Evolutionary conservation across 2,113 vertebrate species (phyloP).

Genomic region (Pogonocichla stellata): DNA sequence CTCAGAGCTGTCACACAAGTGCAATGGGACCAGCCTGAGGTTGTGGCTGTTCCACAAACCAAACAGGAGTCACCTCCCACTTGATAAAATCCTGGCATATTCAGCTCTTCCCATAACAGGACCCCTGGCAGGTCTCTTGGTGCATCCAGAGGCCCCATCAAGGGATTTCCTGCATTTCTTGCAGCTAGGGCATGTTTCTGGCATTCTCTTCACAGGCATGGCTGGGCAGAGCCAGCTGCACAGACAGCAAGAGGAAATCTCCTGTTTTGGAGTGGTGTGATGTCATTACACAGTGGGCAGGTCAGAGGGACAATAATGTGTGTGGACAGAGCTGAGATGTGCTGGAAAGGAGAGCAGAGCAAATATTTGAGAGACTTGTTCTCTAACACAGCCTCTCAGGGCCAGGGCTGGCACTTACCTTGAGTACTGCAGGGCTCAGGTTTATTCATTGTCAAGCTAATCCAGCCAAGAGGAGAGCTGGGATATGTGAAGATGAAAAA

Average conservation of each 20-base stretch:
- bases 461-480: neutral
- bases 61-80: neutral
- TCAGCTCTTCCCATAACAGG: neutral
- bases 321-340: neutral
- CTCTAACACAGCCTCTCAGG: neutral
- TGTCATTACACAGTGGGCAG: neutral
- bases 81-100: neutral
- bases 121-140: neutral
- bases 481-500: neutral
- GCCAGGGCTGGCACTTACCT: neutral
- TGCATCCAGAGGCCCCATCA: neutral
- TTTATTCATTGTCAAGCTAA: neutral
- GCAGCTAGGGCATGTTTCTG: neutral
- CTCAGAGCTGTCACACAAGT: neutral
- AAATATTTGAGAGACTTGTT: neutral
- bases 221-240: neutral
- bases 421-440: neutral
- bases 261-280: neutral
- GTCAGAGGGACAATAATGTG: neutral
- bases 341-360: constrained; percentile 9
- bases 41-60: neutral
- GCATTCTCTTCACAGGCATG: neutral
- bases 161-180: neutral
- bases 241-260: neutral
- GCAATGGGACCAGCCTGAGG: neutral